Base-by-base conservation (phyloP, 2,888 invertebrate species). In the Fragum whitleyi region DNA sequence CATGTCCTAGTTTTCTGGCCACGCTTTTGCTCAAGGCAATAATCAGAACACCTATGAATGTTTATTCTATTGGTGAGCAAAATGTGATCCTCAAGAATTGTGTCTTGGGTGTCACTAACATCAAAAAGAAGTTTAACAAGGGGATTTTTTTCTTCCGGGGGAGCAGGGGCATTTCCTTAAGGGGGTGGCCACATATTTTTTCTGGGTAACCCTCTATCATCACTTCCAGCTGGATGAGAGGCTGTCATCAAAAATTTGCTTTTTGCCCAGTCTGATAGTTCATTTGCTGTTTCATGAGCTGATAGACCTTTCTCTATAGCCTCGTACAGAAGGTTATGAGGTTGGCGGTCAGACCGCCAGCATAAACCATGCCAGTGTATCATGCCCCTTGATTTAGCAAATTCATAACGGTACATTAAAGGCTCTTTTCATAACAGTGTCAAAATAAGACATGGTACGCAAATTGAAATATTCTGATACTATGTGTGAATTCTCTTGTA, bases 351-450 rank as follows among this genome's bases (percentile, higher is more conserved):
- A 16, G 29, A 11, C 21, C 83, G 59, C 88, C 86, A 88, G 53
- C 83, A 87, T 1, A 89, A 53, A 21, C 89, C 86, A 81, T 89
- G 86, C 86, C 82, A 85, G 53, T 88, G 87, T 16, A 83, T 61
- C 85, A 88, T 85, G 0, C 85, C 83, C 29, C 86, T 70, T 7
- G 86, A 85, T 65, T 88, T 87, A 0, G 85, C 84, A 79, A 87
- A 87, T 68, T 86, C 86, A 67, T 85, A 79, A 16, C 86, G n/a
- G 59, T 85, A 87, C 85, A n/a, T 78, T 80, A 86, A 88, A 88
- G 2, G 82, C 82, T 51, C 85, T 83, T 16, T 57, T 59, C 85
- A 87, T 88, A 23, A 88, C 87, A 6, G 81, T 59, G 23, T 77
- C 21, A 69, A 88, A 87, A 47, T 88, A 89, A 21, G 70, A 75